phyloP scores from a whole-genome alignment of 2,113 vertebrate species.

The Lophotis ruficrista region DNA sequence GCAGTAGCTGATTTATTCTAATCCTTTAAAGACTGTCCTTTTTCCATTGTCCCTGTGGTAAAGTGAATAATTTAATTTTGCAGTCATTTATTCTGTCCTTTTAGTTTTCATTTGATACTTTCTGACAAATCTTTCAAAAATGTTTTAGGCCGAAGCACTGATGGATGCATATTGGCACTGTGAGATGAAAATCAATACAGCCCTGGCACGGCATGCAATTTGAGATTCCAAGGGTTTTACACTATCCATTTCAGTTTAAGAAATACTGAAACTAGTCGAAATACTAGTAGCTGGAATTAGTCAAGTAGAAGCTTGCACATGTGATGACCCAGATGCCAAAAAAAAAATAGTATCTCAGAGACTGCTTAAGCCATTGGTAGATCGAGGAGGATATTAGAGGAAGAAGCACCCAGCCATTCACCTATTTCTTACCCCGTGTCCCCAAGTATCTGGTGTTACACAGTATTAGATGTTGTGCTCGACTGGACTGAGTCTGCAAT shows the following conservation, averaged over 20 bases:
- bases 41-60: not conserved
- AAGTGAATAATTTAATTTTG: slow-evolving; percentile 10
- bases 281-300: not conserved
- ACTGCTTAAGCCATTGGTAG: not conserved
- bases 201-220: not conserved
- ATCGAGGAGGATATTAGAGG: not conserved
- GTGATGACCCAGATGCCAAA: not conserved
- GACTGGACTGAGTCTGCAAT: not conserved
- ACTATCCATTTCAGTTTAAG: not conserved
- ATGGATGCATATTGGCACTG: not conserved
- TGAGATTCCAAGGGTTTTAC: not conserved
- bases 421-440: not conserved
- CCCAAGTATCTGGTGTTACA: not conserved
- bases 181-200: not conserved
- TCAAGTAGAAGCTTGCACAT: not conserved
- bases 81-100: not conserved
- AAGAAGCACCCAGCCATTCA: not conserved
- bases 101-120: not conserved
- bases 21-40: not conserved
- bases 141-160: not conserved
- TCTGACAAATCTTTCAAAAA: not conserved
- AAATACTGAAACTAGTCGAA: not conserved
- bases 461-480: not conserved
- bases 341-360: not conserved
- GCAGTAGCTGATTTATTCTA: not conserved